Base-by-base conservation (phyloP, 2,797 vertebrate genomes). In the Oreochromis mossambicus region DNA sequence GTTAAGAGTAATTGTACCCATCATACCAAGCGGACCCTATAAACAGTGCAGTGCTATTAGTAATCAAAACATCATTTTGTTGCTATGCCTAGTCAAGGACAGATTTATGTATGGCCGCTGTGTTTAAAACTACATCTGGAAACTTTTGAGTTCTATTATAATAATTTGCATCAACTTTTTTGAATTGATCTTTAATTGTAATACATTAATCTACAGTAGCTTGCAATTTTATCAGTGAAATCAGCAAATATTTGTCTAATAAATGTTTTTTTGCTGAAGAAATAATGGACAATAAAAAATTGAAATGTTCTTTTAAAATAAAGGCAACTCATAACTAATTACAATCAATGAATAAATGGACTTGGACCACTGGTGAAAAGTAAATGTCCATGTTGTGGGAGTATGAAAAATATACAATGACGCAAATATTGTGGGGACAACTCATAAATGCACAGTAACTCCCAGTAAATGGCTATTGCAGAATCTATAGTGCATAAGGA, bases 71-170 rank as follows among this genome's bases (percentile, higher is more conserved):
- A 32, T 48, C 6, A 73, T 48, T 48, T 29, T 29, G 26, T 29
- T 73, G 4, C 48, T 73, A 24, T 0, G 41, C 24, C 41, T 46
- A 2, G 4, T 70, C 66, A 73, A 73, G 15, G 68, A 12, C 15
- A 73, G 43, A 73, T 48, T 48, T 73, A 48, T 48, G 68, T 48
- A 0, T 46, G 43, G 43, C 68, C 1, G 9, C 8, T 26, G 4
- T 29, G 68, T 48, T 73, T 73, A 46, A 73, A 73, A 73, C 2
- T 73, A 73, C 68, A 48, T 29, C 15, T 48, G 68, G 43, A 73
- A 29, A 48, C 15, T 11, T 26, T 19, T 48, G 14, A 29, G 41
- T 73, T 73, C 15, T 5, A 17, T 46, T 29, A 29, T 48, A 73
- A 73, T 48, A 29, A 73, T 73, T 73, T 29, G 8, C 21, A 46